Percentiles rank a stretch among this genome's conserved stretches.
Conservation (phyloP, 1,140 invertebrate species). For the Phymastichus coffea region DNA sequence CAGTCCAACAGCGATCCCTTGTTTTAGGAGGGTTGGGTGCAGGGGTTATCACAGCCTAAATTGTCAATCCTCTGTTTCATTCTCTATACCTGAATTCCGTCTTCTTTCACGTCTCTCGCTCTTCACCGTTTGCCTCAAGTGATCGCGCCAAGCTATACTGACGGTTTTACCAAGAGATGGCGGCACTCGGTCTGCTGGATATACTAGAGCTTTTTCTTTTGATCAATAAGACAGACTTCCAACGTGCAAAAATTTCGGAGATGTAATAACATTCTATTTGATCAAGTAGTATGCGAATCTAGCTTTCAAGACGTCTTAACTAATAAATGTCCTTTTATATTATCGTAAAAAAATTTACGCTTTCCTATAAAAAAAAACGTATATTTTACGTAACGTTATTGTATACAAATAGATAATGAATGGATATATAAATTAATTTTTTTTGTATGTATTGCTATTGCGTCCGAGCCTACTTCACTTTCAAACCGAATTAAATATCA, state of each 20-base stretch:
- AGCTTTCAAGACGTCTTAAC: too few species aligned
- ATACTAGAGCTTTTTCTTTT: not conserved
- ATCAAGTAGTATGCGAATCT: too few species aligned
- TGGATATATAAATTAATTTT: too few species aligned
- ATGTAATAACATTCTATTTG: too few species aligned
- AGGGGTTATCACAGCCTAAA: slow-evolving; percentile 40
- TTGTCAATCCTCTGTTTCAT: slow-evolving; percentile 34
- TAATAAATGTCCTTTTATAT: too few species aligned
- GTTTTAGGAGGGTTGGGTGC: slow-evolving; percentile 40
- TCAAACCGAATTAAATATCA: too few species aligned
- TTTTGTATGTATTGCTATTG: too few species aligned
- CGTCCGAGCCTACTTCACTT: too few species aligned
- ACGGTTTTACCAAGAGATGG: slow-evolving; percentile 44
- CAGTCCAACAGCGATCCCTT: slow-evolving; percentile 33
- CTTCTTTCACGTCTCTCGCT: slow-evolving; percentile 29
- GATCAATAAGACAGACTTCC: slow-evolving; percentile 38
- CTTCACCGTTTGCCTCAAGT: slow-evolving; percentile 24
- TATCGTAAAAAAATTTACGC: too few species aligned
- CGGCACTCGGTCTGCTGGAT: slow-evolving; percentile 35
- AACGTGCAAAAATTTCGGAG: not conserved
- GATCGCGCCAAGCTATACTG: slow-evolving; percentile 39
- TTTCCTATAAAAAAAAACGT: too few species aligned
- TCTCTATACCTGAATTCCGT: slow-evolving; percentile 37
- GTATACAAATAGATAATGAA: too few species aligned
- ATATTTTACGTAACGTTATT: too few species aligned